These are phyloP conservation scores for Phocides pigmalion DNA, from an alignment of 1,140 invertebrate genomes.

Conservation along the genomic window DNA sequence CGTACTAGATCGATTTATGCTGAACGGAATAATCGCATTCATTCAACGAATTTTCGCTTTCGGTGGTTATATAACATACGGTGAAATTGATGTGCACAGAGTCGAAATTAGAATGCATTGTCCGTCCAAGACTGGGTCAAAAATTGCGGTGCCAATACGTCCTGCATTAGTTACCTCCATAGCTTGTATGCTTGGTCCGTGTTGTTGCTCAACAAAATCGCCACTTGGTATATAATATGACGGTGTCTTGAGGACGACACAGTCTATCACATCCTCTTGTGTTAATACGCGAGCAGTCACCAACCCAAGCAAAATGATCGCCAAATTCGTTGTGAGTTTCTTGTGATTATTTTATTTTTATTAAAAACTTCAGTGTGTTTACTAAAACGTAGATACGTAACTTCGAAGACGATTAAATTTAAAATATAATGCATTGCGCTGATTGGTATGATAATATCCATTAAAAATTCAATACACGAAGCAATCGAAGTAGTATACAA, in stretches of 20 bases:
- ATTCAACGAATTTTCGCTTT: slow-evolving; percentile 50
- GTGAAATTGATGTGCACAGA: slow-evolving; percentile 70
- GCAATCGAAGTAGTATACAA: slow-evolving; percentile 9
- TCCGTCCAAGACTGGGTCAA: slow-evolving; percentile 68
- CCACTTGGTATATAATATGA: slow-evolving; percentile 71
- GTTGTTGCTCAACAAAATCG: slow-evolving; percentile 65
- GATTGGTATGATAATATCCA: too few species aligned
- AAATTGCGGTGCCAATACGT: slow-evolving; percentile 65
- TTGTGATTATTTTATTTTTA: background rate
- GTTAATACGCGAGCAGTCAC: slow-evolving; percentile 74
- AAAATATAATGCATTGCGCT: too few species aligned
- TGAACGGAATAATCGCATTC: background rate
- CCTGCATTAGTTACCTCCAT: slow-evolving; percentile 58
- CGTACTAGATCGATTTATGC: background rate
- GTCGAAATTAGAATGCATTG: slow-evolving; percentile 75
- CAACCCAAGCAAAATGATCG: slow-evolving; percentile 83
- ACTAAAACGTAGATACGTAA: too few species aligned
- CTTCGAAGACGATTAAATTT: too few species aligned
- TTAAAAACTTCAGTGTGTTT: too few species aligned
- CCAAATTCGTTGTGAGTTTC: slow-evolving; percentile 84
- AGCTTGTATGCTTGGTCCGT: slow-evolving; percentile 48
- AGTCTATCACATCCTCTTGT: slow-evolving; percentile 62
- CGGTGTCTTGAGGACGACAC: slow-evolving; percentile 59
- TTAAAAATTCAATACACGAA: slow-evolving; percentile 12
- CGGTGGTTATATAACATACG: slow-evolving; percentile 66